Evolutionary conservation across 2,797 vertebrate genomes (phyloP), one percentile per base, ranked within the genome.

Genomic region (Xerus rutilus): DNA sequence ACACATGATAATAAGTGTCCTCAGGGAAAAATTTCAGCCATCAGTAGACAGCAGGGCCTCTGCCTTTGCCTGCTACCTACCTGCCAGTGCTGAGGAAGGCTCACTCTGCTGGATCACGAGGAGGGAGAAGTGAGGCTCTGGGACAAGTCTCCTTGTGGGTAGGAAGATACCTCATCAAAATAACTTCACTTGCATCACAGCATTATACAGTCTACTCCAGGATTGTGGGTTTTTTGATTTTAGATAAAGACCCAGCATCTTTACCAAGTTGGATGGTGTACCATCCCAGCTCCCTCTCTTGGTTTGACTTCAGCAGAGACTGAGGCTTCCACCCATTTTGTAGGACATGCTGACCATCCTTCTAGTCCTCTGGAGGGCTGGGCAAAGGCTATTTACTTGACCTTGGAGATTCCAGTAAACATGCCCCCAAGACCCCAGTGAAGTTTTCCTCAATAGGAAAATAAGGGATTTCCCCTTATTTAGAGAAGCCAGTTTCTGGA

Each of bases 331-430:
- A 35, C 2, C 3, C 25, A 14, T 47, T 28, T 65, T 39, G n/a
- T 15, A 67, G 35, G 7, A 12, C 5, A 5, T 0, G 0, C 21
- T 54, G 21, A 21, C 45, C 17, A 17, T 64, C 4, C 49, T n/a
- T 10, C 9, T 1, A 13, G 28, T 82, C 17, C 35, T 54, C 30
- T 67, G 30, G 7, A 8, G 76, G 52, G 10, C 12, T 0, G 11
- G 45, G 54, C 45, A 81, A 20, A 2, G 28, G 14, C 67, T 73
- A 20, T 52, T 20, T 28, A 25, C 10, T 9, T 49, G 59, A 76
- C 13, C 17, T 74, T 0, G 7, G 20, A 12, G 9, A 39, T 18
- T 69, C 32, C 17, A 59, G 47, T 13, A 69, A 76, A 32, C 23
- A 5, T 6, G 7, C 2, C 25, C 25, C 14, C 62, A 64, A 15